These are phyloP conservation scores for Cantharis flavilabris DNA, from an alignment of 2,888 invertebrate species.

Conservation along the genomic window DNA sequence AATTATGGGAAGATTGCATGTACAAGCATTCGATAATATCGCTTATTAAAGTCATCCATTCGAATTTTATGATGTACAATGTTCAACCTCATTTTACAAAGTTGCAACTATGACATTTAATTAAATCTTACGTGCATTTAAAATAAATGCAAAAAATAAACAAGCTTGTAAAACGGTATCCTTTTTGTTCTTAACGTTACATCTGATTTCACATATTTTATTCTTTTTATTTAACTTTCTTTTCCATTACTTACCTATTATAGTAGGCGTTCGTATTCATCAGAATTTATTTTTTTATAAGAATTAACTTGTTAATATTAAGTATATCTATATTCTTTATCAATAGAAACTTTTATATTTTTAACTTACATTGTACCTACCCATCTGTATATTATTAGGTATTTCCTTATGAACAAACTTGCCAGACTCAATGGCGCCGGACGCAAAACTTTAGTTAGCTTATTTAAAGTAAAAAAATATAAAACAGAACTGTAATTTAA, in stretches of 20 bases:
- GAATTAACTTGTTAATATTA: neutral
- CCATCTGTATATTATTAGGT: neutral
- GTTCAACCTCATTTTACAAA: constrained; percentile 1
- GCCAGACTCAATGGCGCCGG: neutral
- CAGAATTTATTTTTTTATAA: neutral
- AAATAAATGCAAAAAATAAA: neutral
- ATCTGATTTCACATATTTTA: neutral
- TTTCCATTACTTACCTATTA: neutral
- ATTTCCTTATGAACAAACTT: neutral
- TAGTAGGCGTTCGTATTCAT: neutral
- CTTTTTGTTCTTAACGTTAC: neutral
- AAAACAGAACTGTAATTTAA: neutral
- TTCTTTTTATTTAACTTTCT: neutral
- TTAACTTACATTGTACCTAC: neutral
- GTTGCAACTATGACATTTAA: neutral
- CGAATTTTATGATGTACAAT: neutral
- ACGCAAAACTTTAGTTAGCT: neutral
- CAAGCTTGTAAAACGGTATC: neutral
- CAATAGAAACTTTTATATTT: neutral
- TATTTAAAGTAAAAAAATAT: neutral
- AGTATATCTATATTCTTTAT: neutral
- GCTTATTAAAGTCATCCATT: neutral
- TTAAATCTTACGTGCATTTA: neutral
- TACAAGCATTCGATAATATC: neutral
- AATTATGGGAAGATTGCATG: neutral